Conservation (phyloP, 2,888 invertebrate genomes). For the Anodontia alba region DNA sequence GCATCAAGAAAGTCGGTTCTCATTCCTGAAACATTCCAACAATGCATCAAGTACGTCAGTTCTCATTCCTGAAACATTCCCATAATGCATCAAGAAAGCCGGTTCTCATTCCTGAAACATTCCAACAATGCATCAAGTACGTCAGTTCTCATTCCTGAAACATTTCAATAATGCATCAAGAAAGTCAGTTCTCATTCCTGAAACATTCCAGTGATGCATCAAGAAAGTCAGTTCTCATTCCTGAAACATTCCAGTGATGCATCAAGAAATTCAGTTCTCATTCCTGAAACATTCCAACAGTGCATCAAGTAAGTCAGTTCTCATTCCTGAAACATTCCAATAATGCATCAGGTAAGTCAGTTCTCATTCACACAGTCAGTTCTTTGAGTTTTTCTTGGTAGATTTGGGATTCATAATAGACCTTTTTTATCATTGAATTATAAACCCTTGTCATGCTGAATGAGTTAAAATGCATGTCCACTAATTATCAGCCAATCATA, state of each 20-base stretch:
- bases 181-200: constrained; percentile 80
- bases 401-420: no score
- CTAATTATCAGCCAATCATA: no score
- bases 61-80: constrained; percentile 79
- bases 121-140: constrained; percentile 81
- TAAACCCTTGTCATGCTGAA: no score
- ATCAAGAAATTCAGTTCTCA: constrained; percentile 79
- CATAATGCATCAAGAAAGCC: constrained; percentile 82
- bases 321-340: constrained; percentile 81
- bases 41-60: constrained; percentile 80
- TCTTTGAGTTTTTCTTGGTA: no score
- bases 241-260: constrained; percentile 81
- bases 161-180: constrained; percentile 81
- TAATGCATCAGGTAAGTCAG: constrained; percentile 79
- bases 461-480: no score
- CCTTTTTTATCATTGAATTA: no score
- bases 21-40: constrained; percentile 80
- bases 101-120: constrained; percentile 79
- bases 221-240: constrained; percentile 80
- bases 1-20: constrained; percentile 78
- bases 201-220: constrained; percentile 80
- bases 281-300: constrained; percentile 82
- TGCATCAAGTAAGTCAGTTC: constrained; percentile 74
- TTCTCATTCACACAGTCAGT: constrained; percentile 75
- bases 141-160: constrained; percentile 80